Evolutionary conservation across 2,888 invertebrate species (phyloP), one percentile per base, ranked within the genome.

Genomic region (Caenorhabditis becei): DNA sequence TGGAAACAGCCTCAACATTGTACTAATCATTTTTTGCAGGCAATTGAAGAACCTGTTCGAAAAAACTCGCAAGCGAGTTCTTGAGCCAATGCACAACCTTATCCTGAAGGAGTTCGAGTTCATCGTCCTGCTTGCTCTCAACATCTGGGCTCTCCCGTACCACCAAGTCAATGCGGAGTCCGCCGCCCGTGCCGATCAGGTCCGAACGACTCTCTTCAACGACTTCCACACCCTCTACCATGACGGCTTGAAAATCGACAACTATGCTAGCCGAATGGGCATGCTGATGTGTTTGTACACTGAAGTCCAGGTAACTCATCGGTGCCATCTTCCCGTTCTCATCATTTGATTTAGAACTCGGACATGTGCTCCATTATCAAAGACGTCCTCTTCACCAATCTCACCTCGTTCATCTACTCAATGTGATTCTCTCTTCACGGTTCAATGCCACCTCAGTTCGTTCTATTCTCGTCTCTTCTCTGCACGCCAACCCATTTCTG

Each of bases 261-360:
- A 82, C 26, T 82, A 82, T 65, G 77, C 82, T 2, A 37, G 53
- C 11, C 49, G 78, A 59, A 70, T 82, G 51, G 82, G 77, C n/a
- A 69, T 77, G n/a, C 14, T 82, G 1, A 74, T 81, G 81, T 65
- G 71, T 16, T 41, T 81, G 3, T 71, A 41, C 44, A 81, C 77
- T 18, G 80, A 70, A 23, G 77, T 81, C 26, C 72, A 77, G 62
- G 77, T 81, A 49, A 54, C 28, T 1, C 18, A 24, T 16, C 16
- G n/a, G n/a, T n/a, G n/a, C n/a, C n/a, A n/a, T 16, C 5, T 41
- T 23, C 41, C 26, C 14, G 24, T 14, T 4, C 11, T 56, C 11
- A 16, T n/a, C 32, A 2, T 47, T 10, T 24, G 8, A 35, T 78
- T 61, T 59, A 79, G 79, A 72, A 53, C 37, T 61, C 67, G 20